phyloP scores from a whole-genome alignment of 2,888 invertebrate genomes.

The Toxonevra muliebris region DNA sequence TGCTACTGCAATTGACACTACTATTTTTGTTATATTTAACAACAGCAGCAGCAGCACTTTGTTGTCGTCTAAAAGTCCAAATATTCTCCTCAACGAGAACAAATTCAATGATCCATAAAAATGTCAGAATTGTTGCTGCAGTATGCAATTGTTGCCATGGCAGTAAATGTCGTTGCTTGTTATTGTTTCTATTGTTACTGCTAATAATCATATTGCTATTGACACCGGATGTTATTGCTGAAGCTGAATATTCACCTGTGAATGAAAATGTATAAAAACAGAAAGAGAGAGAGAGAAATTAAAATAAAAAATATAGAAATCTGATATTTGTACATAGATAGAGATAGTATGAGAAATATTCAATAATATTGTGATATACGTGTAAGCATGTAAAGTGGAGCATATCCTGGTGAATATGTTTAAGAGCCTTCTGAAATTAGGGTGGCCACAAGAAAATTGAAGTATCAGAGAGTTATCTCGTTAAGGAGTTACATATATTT shows the following conservation, averaged over 20 bases:
- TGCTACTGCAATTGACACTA: neutral
- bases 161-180: constrained; percentile 20
- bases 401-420: no score
- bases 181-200: constrained; percentile 7
- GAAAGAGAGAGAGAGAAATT: constrained; percentile 39
- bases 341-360: no score
- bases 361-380: no score
- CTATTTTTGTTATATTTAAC: constrained; percentile 9
- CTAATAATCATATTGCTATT: constrained; percentile 25
- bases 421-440: no score
- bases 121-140: constrained; percentile 44
- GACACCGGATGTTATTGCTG: constrained; percentile 61
- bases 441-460: no score
- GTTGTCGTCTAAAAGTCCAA: neutral
- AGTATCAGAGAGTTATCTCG: no score
- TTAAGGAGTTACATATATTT: no score
- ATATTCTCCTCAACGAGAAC: constrained; percentile 41
- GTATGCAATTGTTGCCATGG: constrained; percentile 41
- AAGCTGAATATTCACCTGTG: constrained; percentile 64
- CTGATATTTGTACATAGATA: no score
- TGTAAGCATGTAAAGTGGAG: no score
- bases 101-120: constrained; percentile 57
- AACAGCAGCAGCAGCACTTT: neutral
- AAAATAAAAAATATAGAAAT: no score
- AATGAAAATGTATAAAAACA: constrained; percentile 9